phyloP scores from a whole-genome alignment of 1,140 invertebrate species.

The Subanguina moxae region DNA sequence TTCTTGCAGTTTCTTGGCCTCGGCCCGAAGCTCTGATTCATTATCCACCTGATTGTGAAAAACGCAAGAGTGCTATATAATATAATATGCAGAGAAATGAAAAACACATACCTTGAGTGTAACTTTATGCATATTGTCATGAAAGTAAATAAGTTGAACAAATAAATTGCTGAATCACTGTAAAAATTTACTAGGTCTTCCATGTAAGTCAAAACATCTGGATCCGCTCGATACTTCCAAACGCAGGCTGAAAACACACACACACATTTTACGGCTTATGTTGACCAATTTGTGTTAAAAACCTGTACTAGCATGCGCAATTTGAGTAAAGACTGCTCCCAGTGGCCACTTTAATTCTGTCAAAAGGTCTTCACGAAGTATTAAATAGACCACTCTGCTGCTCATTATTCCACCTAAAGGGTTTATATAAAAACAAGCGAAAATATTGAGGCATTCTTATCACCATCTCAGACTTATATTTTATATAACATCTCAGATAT shows the following conservation, averaged over 20 bases:
- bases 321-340: constrained; percentile 51
- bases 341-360: constrained; percentile 48
- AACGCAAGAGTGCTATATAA: constrained; percentile 4
- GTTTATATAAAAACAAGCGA: no score
- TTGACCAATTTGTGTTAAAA: not conserved
- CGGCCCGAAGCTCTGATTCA: constrained; percentile 70
- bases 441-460: no score
- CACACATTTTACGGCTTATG: not conserved
- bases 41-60: constrained; percentile 66
- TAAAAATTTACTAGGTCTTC: constrained; percentile 22
- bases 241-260: constrained; percentile 32
- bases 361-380: constrained; percentile 46
- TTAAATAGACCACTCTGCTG: constrained; percentile 47
- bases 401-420: not conserved
- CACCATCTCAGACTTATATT: no score
- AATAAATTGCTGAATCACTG: no score
- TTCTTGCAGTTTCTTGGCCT: constrained; percentile 70
- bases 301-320: constrained; percentile 48
- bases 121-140: constrained; percentile 51
- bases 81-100: constrained; percentile 4
- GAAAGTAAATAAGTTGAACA: no score
- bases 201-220: constrained; percentile 45
- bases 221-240: constrained; percentile 49
- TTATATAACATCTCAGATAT: no score
- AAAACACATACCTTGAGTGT: constrained; percentile 38